Evolutionary conservation across 2,113 vertebrate genomes (phyloP).

Genomic region (Rhea pennata): DNA sequence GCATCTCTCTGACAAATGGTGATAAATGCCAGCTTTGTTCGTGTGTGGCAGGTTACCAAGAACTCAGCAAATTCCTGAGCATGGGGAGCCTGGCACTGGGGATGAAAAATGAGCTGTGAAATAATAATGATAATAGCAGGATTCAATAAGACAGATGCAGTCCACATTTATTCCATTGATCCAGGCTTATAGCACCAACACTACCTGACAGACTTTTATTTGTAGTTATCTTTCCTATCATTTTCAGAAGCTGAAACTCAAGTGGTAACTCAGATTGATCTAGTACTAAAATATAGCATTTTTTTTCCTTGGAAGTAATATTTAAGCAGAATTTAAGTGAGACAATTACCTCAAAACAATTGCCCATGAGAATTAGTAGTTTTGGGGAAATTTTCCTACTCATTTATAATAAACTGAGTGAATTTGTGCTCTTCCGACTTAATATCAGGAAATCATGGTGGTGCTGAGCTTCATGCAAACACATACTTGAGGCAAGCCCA

Average conservation of each 20-base stretch:
- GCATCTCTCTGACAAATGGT: background rate
- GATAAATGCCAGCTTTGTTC: constrained; percentile 21
- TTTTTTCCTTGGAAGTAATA: background rate
- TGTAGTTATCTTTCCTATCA: background rate
- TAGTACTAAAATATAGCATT: background rate
- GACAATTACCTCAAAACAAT: background rate
- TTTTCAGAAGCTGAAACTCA: background rate
- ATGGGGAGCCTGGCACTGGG: background rate
- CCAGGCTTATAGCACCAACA: background rate
- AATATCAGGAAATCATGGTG: background rate
- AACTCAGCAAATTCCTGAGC: background rate
- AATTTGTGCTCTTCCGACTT: background rate
- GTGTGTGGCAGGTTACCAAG: background rate
- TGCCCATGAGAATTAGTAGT: background rate
- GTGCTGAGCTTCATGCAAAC: background rate
- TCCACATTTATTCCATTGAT: constrained; percentile 45
- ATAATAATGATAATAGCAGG: constrained; percentile 46
- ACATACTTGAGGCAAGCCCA: background rate
- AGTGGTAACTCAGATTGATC: background rate
- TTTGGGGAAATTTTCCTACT: background rate
- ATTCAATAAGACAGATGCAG: constrained; percentile 41
- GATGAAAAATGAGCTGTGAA: constrained; percentile 62
- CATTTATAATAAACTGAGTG: background rate
- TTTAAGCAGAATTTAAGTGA: background rate
- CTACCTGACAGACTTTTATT: background rate